Conservation (phyloP, 2,113 vertebrate genomes). For the Passer montanus region DNA sequence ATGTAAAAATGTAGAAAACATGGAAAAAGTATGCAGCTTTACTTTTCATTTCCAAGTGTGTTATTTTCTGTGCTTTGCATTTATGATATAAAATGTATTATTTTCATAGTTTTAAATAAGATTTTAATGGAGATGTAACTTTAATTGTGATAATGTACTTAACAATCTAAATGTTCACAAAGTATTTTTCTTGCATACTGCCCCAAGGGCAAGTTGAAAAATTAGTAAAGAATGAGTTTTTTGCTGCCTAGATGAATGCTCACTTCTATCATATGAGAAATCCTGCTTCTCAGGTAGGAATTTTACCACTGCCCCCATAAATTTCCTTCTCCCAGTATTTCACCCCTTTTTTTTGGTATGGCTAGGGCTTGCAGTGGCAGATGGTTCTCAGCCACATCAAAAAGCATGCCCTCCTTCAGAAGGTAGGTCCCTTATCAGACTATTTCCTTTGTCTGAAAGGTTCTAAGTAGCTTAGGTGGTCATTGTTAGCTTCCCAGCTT, state of each 20-base stretch:
- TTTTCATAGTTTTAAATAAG: background rate
- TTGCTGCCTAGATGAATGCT: background rate
- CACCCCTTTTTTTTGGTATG: background rate
- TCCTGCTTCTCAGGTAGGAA: background rate
- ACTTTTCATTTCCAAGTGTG: conserved; percentile 6
- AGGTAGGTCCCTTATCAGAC: accelerated
- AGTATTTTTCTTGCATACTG: background rate
- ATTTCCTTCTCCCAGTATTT: background rate
- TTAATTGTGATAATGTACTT: background rate
- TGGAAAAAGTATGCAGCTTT: background rate
- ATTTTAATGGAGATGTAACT: background rate
- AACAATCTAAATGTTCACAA: background rate
- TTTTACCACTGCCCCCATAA: background rate
- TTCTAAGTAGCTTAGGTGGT: background rate
- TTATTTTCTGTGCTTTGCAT: background rate
- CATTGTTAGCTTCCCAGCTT: background rate
- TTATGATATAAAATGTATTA: background rate
- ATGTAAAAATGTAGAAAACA: background rate
- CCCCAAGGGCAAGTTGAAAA: background rate
- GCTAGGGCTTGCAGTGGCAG: background rate
- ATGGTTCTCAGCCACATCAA: background rate
- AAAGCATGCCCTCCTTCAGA: accelerated
- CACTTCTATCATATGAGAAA: background rate
- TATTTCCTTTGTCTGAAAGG: background rate
- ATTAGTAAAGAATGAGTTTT: background rate